Evolutionary conservation across 2,797 vertebrate genomes (phyloP), one percentile per base, ranked within the genome.

Genomic region (Rhincodon typus): DNA sequence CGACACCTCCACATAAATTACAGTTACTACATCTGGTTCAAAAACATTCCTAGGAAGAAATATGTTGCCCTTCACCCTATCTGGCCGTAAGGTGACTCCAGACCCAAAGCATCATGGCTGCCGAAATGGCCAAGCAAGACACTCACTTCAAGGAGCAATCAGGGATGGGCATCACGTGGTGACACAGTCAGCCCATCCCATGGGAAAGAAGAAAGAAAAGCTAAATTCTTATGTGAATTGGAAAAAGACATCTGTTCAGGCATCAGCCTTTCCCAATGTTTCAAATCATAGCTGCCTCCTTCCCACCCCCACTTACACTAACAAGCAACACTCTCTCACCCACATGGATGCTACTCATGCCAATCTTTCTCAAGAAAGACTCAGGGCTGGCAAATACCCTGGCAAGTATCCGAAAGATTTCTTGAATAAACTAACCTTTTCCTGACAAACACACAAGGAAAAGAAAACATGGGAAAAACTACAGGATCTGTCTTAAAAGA

Each of bases 391-490:
- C 70, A 77, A 77, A 4, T 50, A 57, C 25, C 46, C 90, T 4
- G 46, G 46, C 70, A 95, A 95, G 53, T 46, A 77, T 95, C 94
- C 94, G 6, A n/a, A 95, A 53, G 30, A 95, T 53, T 95, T 77
- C 23, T 42, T 95, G 94, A 34, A 77, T 77, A 74, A 72, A 74
- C 94, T 95, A 70, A 95, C 94, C 94, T 30, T 34, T 46, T 77
- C 19, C 70, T 77, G 69, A 46, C 70, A 53, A 93, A 34, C 46
- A 50, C 25, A 53, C 25, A 53, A 69, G 19, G 19, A 67, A 69
- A 93, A 67, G 34, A 93, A 90, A 93, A 93, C 90, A 93, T 69
- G 90, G 90, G 90, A 93, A 91, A 57, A 67, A 67, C 21, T 25
- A 67, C 38, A 1, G 90, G 62, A 67, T 42, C 23, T 93, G 90